Percentiles rank a stretch among this genome's conserved stretches.
These are phyloP conservation scores for Hyposoter dolosus DNA, from an alignment of 2,888 invertebrate genomes.

Conservation along the genomic window DNA sequence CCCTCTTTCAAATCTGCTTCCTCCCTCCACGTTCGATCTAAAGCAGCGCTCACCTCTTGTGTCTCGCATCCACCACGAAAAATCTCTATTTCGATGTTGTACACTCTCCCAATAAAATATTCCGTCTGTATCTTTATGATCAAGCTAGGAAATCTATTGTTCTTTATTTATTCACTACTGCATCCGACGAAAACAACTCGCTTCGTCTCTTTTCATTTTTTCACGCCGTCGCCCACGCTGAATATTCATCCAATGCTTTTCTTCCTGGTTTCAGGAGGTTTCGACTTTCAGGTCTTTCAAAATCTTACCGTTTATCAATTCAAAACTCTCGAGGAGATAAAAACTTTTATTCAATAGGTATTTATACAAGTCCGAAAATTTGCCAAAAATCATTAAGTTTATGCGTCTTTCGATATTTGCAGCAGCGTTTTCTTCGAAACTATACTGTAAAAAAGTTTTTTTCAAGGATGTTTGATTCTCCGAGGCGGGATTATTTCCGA, in stretches of 20 bases:
- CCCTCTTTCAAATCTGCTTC: conserved; percentile 38
- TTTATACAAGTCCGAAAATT: too few species aligned
- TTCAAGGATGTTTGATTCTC: neutral
- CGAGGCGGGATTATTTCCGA: neutral
- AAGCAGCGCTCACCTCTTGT: conserved; percentile 46
- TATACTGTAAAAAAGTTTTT: neutral
- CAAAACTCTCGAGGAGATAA: neutral
- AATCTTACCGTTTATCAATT: neutral
- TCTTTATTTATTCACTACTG: neutral
- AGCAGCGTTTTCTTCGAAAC: neutral
- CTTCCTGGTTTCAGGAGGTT: neutral
- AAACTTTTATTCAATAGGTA: too few species aligned
- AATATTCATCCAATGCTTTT: neutral
- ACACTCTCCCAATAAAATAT: conserved; percentile 4
- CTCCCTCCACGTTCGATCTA: conserved; percentile 17
- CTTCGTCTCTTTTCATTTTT: neutral
- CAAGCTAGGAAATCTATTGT: neutral
- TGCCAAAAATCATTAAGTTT: neutral
- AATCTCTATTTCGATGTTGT: conserved; percentile 21
- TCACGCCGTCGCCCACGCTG: neutral
- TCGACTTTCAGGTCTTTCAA: neutral
- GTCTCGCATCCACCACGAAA: conserved; percentile 38
- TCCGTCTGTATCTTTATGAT: neutral
- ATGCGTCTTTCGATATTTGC: neutral
- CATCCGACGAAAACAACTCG: neutral